Evolutionary conservation across 2,113 vertebrate species (phyloP).

Genomic region (Pluvialis apricaria): DNA sequence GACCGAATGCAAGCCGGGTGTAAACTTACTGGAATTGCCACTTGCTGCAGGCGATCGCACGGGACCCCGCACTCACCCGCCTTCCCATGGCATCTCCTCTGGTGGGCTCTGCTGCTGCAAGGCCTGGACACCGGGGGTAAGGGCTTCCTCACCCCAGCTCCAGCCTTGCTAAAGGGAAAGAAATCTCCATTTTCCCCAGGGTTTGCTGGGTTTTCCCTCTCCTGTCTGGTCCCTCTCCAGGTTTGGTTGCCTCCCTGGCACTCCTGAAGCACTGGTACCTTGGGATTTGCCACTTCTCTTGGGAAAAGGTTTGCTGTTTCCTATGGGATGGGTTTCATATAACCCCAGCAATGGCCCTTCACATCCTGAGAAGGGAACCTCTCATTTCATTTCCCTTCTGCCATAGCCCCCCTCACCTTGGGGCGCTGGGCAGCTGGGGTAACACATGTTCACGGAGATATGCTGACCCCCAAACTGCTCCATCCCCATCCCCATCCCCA

Average conservation of each 20-base stretch:
- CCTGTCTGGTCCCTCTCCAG: not conserved
- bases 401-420: rapidly evolving
- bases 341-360: not conserved
- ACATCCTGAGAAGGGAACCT: not conserved
- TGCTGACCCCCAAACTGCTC: not conserved
- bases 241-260: not conserved
- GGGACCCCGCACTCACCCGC: rapidly evolving
- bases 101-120: not conserved
- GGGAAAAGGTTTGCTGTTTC: not conserved
- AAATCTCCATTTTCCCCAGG: not conserved
- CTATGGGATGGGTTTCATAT: not conserved
- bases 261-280: not conserved
- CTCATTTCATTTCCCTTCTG: not conserved
- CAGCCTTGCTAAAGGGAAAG: not conserved
- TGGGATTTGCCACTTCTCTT: not conserved
- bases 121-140: not conserved
- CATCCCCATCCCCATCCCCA: too few species aligned
- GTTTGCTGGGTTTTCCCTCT: not conserved
- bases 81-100: not conserved
- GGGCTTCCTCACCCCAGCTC: not conserved
- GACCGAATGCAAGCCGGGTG: not conserved
- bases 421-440: not conserved
- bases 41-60: not conserved
- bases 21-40: not conserved
- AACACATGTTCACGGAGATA: not conserved